phyloP scores from a whole-genome alignment of 2,888 invertebrate genomes.

The Rotaria sp. region DNA sequence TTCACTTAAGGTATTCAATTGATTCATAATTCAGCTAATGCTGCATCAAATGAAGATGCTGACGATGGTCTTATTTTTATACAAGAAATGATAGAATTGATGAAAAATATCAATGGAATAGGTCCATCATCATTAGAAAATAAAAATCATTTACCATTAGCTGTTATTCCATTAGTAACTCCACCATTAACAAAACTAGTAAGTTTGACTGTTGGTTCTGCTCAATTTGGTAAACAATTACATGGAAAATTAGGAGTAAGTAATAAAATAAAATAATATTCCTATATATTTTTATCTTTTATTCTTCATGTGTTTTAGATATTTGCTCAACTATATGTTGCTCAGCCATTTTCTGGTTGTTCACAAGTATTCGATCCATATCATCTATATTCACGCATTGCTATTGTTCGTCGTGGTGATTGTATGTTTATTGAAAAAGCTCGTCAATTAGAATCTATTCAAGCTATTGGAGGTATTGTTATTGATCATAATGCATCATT shows the following conservation, averaged over 20 bases:
- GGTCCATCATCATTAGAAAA: not conserved
- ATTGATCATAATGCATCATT: constrained; percentile 68
- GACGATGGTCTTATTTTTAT: constrained; percentile 80
- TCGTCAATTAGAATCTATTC: constrained; percentile 70
- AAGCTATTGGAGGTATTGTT: constrained; percentile 76
- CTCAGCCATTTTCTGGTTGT: constrained; percentile 66
- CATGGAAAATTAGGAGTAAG: constrained; percentile 59
- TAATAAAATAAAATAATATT: not conserved
- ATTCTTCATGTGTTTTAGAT: constrained; percentile 52
- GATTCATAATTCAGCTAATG: constrained; percentile 75
- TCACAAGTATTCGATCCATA: constrained; percentile 61
- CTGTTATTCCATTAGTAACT: constrained; percentile 59
- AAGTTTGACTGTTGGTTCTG: constrained; percentile 72
- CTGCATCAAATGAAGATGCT: constrained; percentile 74
- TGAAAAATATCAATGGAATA: constrained; percentile 57
- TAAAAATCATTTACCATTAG: constrained; percentile 59
- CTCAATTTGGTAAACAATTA: constrained; percentile 77
- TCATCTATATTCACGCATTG: constrained; percentile 59
- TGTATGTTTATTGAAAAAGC: constrained; percentile 95
- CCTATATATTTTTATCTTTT: too few species aligned
- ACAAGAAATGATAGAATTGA: constrained; percentile 79
- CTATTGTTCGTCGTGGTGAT: constrained; percentile 76
- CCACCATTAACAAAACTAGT: constrained; percentile 56
- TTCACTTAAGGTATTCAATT: constrained; percentile 68
- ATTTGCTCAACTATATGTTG: constrained; percentile 64